phyloP scores from a whole-genome alignment of 2,113 vertebrate species.

The Dascyllus trimaculatus region DNA sequence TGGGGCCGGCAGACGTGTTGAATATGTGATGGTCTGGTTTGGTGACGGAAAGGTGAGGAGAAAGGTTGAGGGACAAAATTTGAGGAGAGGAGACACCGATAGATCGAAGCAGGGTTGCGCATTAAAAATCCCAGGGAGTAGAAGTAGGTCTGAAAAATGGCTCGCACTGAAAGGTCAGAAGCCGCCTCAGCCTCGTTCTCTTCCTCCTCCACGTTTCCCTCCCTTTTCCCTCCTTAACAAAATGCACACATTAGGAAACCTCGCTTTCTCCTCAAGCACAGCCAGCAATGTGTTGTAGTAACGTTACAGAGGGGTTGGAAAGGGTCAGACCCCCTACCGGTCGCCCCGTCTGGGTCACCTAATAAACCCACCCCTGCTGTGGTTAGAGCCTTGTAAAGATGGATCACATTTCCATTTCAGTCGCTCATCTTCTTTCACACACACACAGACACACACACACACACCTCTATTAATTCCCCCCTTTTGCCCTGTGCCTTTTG shows the following conservation, averaged over 20 bases:
- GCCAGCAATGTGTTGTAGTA: neutral
- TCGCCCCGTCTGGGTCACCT: slow-evolving; percentile 43
- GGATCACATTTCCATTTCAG: slow-evolving; percentile 65
- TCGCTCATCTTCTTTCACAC: slow-evolving; percentile 25
- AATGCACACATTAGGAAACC: slow-evolving; percentile 3
- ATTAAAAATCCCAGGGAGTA: slow-evolving; percentile 1
- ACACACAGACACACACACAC: slow-evolving; percentile 13
- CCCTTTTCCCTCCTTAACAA: neutral
- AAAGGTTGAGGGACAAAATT: neutral
- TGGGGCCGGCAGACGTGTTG: slow-evolving; percentile 51
- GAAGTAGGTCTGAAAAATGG: slow-evolving; percentile 40
- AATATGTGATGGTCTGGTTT: slow-evolving; percentile 43
- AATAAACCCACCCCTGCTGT: slow-evolving; percentile 59
- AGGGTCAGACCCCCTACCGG: slow-evolving; percentile 39
- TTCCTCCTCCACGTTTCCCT: slow-evolving; percentile 7
- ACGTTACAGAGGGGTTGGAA: slow-evolving; percentile 1
- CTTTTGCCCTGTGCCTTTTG: slow-evolving; percentile 46
- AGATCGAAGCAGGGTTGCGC: too few species aligned
- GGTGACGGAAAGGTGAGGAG: slow-evolving; percentile 10
- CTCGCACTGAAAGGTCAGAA: slow-evolving; percentile 52
- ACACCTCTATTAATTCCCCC: slow-evolving; percentile 33
- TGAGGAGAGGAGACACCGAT: neutral
- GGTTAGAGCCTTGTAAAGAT: slow-evolving; percentile 55
- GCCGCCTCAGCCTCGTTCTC: slow-evolving; percentile 16
- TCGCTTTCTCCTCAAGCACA: slow-evolving; percentile 2